These are phyloP conservation scores for Grallaria varia DNA, from an alignment of 2,113 vertebrate genomes.

Conservation along the genomic window DNA sequence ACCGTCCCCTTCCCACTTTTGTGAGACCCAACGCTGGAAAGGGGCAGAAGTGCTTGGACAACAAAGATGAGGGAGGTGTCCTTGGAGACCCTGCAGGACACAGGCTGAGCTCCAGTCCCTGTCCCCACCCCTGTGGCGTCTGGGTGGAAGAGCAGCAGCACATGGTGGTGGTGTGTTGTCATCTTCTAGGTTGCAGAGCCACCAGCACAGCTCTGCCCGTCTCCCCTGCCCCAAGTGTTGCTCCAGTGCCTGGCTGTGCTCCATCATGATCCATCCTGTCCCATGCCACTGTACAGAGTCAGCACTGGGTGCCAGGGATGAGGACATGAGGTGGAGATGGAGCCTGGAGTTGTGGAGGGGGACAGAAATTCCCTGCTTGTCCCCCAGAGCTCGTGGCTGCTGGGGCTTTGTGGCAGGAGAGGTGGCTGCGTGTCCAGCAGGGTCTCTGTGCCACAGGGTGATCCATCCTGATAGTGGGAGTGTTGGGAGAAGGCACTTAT, in stretches of 20 bases:
- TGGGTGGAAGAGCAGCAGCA: not conserved
- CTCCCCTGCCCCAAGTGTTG: not conserved
- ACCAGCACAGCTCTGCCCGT: not conserved
- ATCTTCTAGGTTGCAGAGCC: not conserved
- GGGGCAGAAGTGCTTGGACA: not conserved
- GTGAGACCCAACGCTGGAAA: not conserved
- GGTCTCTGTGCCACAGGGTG: not conserved
- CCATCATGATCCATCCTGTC: not conserved
- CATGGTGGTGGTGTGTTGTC: not conserved
- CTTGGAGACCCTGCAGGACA: not conserved
- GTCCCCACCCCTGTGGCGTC: not conserved
- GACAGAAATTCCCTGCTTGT: not conserved
- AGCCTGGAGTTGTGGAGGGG: not conserved
- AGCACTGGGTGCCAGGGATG: not conserved
- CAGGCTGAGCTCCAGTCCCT: not conserved
- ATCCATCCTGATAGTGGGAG: not conserved
- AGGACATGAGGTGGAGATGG: not conserved
- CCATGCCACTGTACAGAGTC: not conserved
- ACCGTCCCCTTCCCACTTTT: not conserved
- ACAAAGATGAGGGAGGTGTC: not conserved
- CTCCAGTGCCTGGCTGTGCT: fast-evolving
- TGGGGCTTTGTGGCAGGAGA: not conserved
- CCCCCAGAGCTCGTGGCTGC: not conserved
- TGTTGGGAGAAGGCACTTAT: not conserved
- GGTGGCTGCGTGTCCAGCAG: not conserved